Percentiles rank a stretch among this genome's conserved stretches.
Evolutionary conservation across 1,140 invertebrate genomes (phyloP).

Genomic region (Limonius californicus): DNA sequence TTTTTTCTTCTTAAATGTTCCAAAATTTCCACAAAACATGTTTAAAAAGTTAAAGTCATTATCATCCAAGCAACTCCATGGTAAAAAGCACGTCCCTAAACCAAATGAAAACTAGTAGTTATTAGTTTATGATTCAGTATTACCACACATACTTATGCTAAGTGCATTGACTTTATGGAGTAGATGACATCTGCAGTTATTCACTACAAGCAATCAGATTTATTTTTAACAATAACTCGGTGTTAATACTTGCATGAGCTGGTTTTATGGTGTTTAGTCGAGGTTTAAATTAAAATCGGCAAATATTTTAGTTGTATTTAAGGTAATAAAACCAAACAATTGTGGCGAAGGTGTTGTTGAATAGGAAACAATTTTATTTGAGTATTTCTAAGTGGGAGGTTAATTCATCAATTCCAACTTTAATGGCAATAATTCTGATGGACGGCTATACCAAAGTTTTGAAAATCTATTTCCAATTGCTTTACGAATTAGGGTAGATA

Average conservation of each 20-base stretch:
- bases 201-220: background rate
- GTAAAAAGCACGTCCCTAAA: background rate
- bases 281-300: too few relatives aligned
- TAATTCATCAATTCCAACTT: too few relatives aligned
- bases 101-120: background rate
- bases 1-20: conserved; percentile 7
- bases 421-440: too few relatives aligned
- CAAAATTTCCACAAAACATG: background rate
- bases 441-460: too few relatives aligned
- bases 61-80: background rate
- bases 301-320: too few relatives aligned
- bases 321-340: too few relatives aligned
- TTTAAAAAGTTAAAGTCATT: background rate
- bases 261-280: too few relatives aligned
- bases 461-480: too few relatives aligned
- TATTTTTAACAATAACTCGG: background rate
- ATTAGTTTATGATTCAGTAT: conserved; percentile 2
- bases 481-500: too few relatives aligned
- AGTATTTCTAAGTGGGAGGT: too few relatives aligned
- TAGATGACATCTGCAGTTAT: conserved; percentile 16
- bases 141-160: conserved; percentile 7
- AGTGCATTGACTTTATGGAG: conserved; percentile 11
- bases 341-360: too few relatives aligned
- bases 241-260: background rate
- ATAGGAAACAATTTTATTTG: too few relatives aligned